These are phyloP conservation scores for Torymus tubicola DNA, from an alignment of 2,888 invertebrate species.

Conservation along the genomic window DNA sequence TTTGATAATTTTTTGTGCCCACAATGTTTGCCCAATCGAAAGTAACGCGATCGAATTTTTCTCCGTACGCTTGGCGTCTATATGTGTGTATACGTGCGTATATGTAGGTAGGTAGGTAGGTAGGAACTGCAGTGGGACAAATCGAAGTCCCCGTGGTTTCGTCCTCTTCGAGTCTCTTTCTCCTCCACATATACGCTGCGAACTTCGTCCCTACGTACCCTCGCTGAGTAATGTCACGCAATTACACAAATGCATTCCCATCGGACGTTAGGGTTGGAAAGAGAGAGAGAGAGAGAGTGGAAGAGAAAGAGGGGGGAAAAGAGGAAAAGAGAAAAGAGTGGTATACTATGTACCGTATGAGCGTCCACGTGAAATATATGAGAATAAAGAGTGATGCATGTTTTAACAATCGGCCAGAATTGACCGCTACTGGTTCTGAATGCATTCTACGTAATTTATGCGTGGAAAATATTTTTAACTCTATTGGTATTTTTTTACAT, in stretches of 20 bases:
- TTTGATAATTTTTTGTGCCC: conserved; percentile 9
- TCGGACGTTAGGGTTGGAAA: conserved; percentile 12
- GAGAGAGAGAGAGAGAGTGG: not conserved
- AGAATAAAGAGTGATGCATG: too few relatives aligned
- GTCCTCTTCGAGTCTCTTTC: not conserved
- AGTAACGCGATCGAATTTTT: conserved; percentile 33
- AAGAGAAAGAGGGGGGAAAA: not conserved
- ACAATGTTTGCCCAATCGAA: conserved; percentile 31
- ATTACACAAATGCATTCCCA: conserved; percentile 53
- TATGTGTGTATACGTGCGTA: too few relatives aligned
- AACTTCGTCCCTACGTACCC: conserved; percentile 11
- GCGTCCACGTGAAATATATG: too few relatives aligned
- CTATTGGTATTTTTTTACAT: too few relatives aligned
- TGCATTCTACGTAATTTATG: too few relatives aligned
- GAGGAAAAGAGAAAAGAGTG: too few relatives aligned
- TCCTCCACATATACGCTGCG: not conserved
- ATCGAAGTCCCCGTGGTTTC: conserved; percentile 8
- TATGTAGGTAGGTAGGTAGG: too few relatives aligned
- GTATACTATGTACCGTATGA: too few relatives aligned
- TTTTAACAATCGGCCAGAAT: too few relatives aligned
- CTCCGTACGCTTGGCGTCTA: not conserved
- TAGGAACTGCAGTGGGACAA: not conserved
- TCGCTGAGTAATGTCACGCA: conserved; percentile 47
- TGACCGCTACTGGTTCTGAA: too few relatives aligned
- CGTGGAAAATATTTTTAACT: too few relatives aligned